phyloP scores from a whole-genome alignment of 1,140 invertebrate genomes.

The Trichonephila clavata region DNA sequence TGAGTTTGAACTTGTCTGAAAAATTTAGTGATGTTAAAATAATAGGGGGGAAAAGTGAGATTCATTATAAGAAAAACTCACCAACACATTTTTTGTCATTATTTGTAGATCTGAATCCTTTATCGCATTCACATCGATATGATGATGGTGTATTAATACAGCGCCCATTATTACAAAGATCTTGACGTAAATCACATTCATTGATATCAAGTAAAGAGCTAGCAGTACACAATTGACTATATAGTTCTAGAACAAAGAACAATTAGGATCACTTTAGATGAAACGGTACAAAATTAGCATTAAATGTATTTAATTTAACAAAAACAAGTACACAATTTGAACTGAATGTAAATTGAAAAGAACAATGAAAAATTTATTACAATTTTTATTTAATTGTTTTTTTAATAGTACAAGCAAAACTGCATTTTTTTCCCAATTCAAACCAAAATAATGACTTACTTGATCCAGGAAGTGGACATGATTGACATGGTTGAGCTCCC shows the following conservation, averaged over 20 bases:
- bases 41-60: no score
- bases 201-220: constrained; percentile 83
- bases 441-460: constrained; percentile 82
- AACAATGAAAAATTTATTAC: no score
- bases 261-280: background rate
- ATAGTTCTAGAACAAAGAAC: constrained; percentile 78
- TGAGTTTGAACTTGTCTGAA: no score
- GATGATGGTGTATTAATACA: constrained; percentile 93
- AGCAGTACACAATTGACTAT: constrained; percentile 80
- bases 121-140: constrained; percentile 92
- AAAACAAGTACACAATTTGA: no score
- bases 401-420: no score
- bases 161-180: constrained; percentile 84
- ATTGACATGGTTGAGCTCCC: constrained; percentile 87
- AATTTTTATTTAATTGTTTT: no score
- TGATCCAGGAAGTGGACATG: constrained; percentile 87
- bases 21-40: no score
- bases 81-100: constrained; percentile 89
- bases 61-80: constrained; percentile 79
- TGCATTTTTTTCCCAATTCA: no score
- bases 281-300: no score
- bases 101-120: constrained; percentile 88
- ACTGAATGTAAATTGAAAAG: no score
- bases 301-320: no score
- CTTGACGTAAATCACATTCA: constrained; percentile 85